phyloP scores from a whole-genome alignment of 2,797 vertebrate genomes.

The Valencia hispanica region DNA sequence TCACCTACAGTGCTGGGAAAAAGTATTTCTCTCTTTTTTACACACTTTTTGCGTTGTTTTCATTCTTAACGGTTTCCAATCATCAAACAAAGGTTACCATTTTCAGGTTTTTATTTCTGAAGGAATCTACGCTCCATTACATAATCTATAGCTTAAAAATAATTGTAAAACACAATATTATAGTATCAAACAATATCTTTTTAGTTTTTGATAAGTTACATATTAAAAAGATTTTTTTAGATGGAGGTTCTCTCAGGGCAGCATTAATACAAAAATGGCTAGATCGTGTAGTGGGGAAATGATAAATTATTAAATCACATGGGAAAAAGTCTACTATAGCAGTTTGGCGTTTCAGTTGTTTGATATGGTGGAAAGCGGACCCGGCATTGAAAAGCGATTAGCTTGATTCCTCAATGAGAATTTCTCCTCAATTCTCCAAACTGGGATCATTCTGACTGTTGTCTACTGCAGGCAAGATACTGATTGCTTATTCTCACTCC shows the following conservation, averaged over 20 bases:
- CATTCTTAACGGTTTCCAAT: background rate
- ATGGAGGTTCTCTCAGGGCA: background rate
- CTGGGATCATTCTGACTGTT: background rate
- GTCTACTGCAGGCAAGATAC: background rate
- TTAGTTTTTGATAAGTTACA: background rate
- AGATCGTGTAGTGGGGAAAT: background rate
- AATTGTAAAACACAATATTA: background rate
- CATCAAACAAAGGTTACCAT: too few species aligned
- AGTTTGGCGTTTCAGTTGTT: background rate
- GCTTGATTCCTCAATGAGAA: background rate
- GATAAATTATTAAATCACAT: background rate
- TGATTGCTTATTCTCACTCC: background rate
- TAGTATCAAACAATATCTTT: background rate
- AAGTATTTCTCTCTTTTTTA: too few species aligned
- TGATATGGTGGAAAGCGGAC: background rate
- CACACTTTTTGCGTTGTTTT: background rate
- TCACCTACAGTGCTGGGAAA: too few species aligned
- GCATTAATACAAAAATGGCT: background rate
- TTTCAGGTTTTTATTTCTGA: too few species aligned
- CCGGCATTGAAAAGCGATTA: background rate
- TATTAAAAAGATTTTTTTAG: background rate
- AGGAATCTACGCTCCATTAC: too few species aligned
- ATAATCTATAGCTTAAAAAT: background rate
- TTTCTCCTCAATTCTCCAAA: background rate
- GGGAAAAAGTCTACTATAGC: background rate